phyloP scores from a whole-genome alignment of 2,888 invertebrate genomes.

The Euzetes globulus region DNA sequence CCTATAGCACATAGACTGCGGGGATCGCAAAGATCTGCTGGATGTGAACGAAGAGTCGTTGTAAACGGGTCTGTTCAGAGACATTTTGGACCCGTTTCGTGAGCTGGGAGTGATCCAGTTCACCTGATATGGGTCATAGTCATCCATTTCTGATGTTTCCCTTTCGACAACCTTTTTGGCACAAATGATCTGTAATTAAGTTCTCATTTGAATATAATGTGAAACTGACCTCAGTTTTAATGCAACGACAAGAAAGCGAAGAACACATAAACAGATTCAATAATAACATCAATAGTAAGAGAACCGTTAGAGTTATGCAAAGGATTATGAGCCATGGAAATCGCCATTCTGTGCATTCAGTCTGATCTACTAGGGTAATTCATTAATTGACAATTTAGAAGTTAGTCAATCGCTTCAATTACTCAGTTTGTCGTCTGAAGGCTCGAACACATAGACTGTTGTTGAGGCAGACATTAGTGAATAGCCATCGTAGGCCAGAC shows the following conservation, averaged over 20 bases:
- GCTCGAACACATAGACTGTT: constrained; percentile 31
- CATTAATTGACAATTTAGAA: background rate
- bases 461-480: constrained; percentile 32
- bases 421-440: constrained; percentile 26
- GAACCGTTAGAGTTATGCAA: constrained; percentile 74
- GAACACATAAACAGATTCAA: constrained; percentile 90
- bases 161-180: constrained; percentile 14
- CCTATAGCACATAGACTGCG: background rate
- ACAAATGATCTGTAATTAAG: background rate
- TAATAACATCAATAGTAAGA: constrained; percentile 84
- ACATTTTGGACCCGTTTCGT: constrained; percentile 25
- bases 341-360: constrained; percentile 35
- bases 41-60: background rate
- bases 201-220: background rate
- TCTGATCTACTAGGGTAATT: background rate
- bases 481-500: constrained; percentile 30
- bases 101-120: constrained; percentile 34
- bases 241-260: constrained; percentile 69
- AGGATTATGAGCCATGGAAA: constrained; percentile 70
- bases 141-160: constrained; percentile 26
- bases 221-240: constrained; percentile 32
- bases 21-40: background rate
- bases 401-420: background rate
- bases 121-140: constrained; percentile 34
- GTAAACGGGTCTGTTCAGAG: constrained; percentile 3